Evolutionary conservation across 2,888 invertebrate genomes (phyloP), one percentile per base, ranked within the genome.

Genomic region (Ceraclea dissimilis): DNA sequence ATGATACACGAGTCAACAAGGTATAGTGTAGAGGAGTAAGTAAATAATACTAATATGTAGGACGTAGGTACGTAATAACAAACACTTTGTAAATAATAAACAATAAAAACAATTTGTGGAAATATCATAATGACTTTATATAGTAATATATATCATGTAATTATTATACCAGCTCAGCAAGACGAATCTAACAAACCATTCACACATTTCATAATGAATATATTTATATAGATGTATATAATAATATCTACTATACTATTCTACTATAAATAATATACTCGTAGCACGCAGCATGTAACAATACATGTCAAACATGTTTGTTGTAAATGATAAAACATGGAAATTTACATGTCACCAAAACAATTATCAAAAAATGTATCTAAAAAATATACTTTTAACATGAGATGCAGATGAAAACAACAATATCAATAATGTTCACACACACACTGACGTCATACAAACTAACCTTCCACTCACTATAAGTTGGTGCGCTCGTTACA

Each of bases 401-500:
- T 16, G 39, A 39, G 39, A 39, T 39, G 39, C 16, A 39, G 13
- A 39, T 39, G 39, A 39, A 39, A 39, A 39, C 13, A 39, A 39
- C 26, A 39, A 39, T 39, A 39, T 39, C 13, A 39, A 31, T 31
- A 31, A n/a, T 39, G 16, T 39, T 39, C 39, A 39, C 39, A 39
- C 13, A 5, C 39, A 39, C 39, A 16, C 39, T 5, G 16, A n/a
- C 16, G 13, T 16, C 39, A 39, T 39, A 4, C 39, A 39, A 13
- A 39, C 39, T 39, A 39, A 16, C 39, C 39, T 39, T 39, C 39
- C 39, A 39, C 53, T 49, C 53, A 33, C 50, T 44, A 57, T 57
- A 56, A 56, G 51, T 56, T 48, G 57, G 52, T 57, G 57, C 57
- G 46, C 57, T 58, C 43, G 50, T 49, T 55, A 13, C 6, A 43